Percentiles rank a stretch among this genome's conserved stretches.
phyloP scores from a whole-genome alignment of 2,797 vertebrate genomes.

The Anabas testudineus region DNA sequence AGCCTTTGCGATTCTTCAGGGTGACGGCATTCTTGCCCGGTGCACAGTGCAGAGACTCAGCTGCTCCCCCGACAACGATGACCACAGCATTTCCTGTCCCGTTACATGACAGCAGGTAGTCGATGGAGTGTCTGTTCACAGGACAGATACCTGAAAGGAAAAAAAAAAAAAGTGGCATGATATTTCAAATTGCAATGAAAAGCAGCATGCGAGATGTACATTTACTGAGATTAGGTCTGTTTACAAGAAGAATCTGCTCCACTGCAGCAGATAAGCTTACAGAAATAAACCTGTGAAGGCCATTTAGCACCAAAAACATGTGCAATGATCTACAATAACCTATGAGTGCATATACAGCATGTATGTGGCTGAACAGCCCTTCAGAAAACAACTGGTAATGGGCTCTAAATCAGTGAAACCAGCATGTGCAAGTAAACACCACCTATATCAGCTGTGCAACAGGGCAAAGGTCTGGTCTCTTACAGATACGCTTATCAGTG shows the following conservation, averaged over 20 bases:
- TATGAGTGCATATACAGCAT: conserved; percentile 2
- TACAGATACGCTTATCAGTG: conserved; percentile 29
- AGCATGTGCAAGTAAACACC: conserved; percentile 57
- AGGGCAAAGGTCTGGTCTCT: conserved; percentile 75
- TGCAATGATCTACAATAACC: conserved; percentile 16
- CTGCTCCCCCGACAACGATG: conserved; percentile 94
- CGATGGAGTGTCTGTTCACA: conserved; percentile 94
- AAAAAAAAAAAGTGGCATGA: conserved; percentile 8
- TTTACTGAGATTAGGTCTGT: not conserved
- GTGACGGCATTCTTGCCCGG: conserved; percentile 92
- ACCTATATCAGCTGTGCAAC: conserved; percentile 49
- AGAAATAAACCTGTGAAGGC: not conserved
- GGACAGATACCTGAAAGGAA: conserved; percentile 91
- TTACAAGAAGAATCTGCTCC: not conserved
- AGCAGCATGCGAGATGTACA: not conserved
- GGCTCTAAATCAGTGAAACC: conserved; percentile 46
- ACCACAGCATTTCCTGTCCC: conserved; percentile 95
- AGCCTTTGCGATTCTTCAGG: conserved; percentile 92
- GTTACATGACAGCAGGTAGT: conserved; percentile 92
- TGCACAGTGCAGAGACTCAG: conserved; percentile 92
- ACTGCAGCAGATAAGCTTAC: not conserved
- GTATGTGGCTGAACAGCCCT: conserved; percentile 30
- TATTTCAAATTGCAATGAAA: not conserved
- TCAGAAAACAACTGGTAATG: conserved; percentile 30
- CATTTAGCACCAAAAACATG: conserved; percentile 1